Evolutionary conservation across 2,797 vertebrate species (phyloP), one percentile per base, ranked within the genome.

Genomic region (Centropyge bicolor): DNA sequence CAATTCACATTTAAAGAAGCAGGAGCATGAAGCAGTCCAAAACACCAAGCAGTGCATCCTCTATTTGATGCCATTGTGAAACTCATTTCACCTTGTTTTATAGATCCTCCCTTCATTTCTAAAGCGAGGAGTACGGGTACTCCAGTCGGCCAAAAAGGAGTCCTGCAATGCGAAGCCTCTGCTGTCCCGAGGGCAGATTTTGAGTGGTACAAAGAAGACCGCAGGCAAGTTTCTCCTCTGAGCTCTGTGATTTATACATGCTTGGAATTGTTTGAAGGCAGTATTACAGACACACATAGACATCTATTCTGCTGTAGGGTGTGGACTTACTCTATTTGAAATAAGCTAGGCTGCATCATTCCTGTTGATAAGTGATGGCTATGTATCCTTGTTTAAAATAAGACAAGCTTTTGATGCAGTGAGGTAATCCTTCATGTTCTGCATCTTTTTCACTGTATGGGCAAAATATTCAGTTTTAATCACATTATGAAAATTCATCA

Each of bases 171-270:
- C 0, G 97, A 99, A 86, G 98, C 97, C 3, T 97, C 97, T 0
- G 98, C 98, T 0, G 97, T 99, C 8, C 98, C 98, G 5, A 95
- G 96, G 0, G 97, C 98, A 4, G 92, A 99, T 81, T 99, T 99
- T 90, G 97, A 98, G 91, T 99, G 98, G 98, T 99, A 97, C 93
- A 99, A 99, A 93, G 98, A 98, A 11, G 98, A 99, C 85, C 97
- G 97, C 82, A 93, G 97, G 98, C 96, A 94, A 88, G 93, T 91
- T 52, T 74, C 40, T 78, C 24, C 27, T 68, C 65, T 46, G 68
- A 73, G 61, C 62, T 45, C 17, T 65, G 14, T 73, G 70, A 76
- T 81, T 80, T 68, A 31, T 46, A 31, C n/a, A n/a, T n/a, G n/a
- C n/a, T n/a, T n/a, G n/a, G n/a, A n/a, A 65, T 61, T 70, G 69